phyloP scores from a whole-genome alignment of 2,797 vertebrate species.

The Gorsachius magnificus region DNA sequence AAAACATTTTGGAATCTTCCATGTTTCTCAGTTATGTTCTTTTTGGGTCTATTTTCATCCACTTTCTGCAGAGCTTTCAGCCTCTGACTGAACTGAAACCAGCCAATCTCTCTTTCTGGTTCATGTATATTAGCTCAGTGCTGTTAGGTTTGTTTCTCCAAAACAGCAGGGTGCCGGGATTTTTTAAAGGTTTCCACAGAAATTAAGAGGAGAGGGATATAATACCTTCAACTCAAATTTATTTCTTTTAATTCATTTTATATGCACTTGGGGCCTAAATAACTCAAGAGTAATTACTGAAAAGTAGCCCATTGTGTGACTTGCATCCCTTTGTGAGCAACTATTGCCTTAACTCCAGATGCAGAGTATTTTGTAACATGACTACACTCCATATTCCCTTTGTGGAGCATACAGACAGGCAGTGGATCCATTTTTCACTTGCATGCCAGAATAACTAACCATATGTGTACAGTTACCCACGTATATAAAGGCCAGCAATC shows the following conservation, averaged over 20 bases:
- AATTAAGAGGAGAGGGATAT: slow-evolving; percentile 55
- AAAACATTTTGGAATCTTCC: slow-evolving; percentile 1
- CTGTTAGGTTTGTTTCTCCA: slow-evolving; percentile 50
- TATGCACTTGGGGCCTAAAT: slow-evolving; percentile 58
- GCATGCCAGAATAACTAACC: neutral
- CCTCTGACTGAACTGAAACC: slow-evolving; percentile 5
- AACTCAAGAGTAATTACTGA: slow-evolving; percentile 64
- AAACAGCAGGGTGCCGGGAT: slow-evolving; percentile 51
- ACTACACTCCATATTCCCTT: neutral
- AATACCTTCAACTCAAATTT: slow-evolving; percentile 67
- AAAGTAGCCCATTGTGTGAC: slow-evolving; percentile 61
- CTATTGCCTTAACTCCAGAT: slow-evolving; percentile 63
- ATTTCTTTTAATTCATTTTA: slow-evolving; percentile 71
- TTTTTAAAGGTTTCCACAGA: slow-evolving; percentile 62
- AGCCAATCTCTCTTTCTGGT: slow-evolving; percentile 42
- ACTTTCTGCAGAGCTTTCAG: slow-evolving; percentile 10
- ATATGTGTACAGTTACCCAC: neutral
- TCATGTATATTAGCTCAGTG: slow-evolving; percentile 45
- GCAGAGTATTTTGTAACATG: slow-evolving; percentile 36
- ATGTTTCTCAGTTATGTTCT: neutral
- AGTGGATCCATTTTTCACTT: slow-evolving; percentile 18
- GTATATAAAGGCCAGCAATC: neutral
- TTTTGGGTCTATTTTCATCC: slow-evolving; percentile 19
- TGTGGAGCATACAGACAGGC: slow-evolving; percentile 2
- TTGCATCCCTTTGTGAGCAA: slow-evolving; percentile 58